These are phyloP conservation scores for Glaucopsyche alexis DNA, from an alignment of 2,888 invertebrate genomes.

Conservation along the genomic window DNA sequence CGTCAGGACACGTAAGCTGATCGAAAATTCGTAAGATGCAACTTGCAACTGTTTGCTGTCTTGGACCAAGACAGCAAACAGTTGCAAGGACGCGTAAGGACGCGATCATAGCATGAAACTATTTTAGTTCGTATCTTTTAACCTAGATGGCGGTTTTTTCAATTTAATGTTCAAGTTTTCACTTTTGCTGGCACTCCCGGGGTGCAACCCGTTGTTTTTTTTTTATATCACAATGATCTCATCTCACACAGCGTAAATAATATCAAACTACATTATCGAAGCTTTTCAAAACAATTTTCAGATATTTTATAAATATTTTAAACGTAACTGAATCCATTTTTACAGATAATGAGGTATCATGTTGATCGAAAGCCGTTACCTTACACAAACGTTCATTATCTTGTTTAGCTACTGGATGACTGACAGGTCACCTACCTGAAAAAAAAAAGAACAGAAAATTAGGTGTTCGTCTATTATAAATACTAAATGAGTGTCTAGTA, in stretches of 20 bases:
- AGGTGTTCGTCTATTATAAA: background rate
- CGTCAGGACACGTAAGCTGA: no score
- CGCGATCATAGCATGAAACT: no score
- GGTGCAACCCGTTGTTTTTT: no score
- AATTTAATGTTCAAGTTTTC: no score
- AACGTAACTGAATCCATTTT: background rate
- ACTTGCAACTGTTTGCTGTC: no score
- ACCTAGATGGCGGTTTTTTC: no score
- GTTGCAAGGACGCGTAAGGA: no score
- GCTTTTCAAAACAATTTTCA: background rate
- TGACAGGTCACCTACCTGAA: background rate
- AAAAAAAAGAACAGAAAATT: background rate
- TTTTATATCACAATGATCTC: no score
- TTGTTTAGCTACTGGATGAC: background rate
- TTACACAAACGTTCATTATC: background rate
- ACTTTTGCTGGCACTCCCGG: no score
- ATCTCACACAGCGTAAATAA: background rate
- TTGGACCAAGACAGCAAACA: no score
- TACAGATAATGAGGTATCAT: constrained; percentile 3
- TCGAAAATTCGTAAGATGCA: no score
- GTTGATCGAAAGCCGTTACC: background rate
- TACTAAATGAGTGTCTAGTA: background rate
- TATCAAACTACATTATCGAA: background rate
- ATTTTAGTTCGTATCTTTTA: no score
- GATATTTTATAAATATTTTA: background rate